Percentiles rank a stretch among this genome's conserved stretches.
These are phyloP conservation scores for Neogobius melanostomus DNA, from an alignment of 2,113 vertebrate genomes.

Conservation along the genomic window DNA sequence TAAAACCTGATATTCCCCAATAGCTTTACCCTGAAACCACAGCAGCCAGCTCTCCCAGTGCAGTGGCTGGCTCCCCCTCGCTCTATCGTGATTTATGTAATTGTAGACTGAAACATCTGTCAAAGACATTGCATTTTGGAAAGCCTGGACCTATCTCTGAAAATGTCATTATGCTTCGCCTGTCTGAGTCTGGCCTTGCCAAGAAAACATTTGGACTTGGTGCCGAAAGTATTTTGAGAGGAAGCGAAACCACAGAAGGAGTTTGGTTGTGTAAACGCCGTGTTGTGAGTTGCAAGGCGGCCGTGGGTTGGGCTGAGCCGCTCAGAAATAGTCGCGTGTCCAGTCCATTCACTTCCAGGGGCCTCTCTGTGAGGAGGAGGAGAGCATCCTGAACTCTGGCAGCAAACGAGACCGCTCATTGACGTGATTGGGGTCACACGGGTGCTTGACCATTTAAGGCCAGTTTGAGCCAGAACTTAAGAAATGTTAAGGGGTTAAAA, in stretches of 20 bases:
- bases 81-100: conserved; percentile 72
- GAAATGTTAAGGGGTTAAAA: conserved; percentile 48
- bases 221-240: conserved; percentile 79
- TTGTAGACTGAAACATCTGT: conserved; percentile 74
- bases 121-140: conserved; percentile 70
- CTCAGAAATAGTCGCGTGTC: conserved; percentile 61
- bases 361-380: conserved; percentile 35
- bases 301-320: conserved; percentile 48
- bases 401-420: conserved; percentile 53
- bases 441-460: conserved; percentile 61
- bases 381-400: conserved; percentile 54
- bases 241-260: conserved; percentile 63
- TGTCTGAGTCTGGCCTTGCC: conserved; percentile 64
- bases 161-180: conserved; percentile 78
- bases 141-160: conserved; percentile 72
- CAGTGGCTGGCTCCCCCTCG: conserved; percentile 38
- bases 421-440: conserved; percentile 64
- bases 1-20: conserved; percentile 68
- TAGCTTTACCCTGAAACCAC: conserved; percentile 54
- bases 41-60: conserved; percentile 40
- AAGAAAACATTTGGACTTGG: conserved; percentile 75
- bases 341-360: conserved; percentile 34
- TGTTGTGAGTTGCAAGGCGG: conserved; percentile 64
- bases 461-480: conserved; percentile 25
- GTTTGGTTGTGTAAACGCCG: conserved; percentile 68